These are phyloP conservation scores for Sebastiscus albofasciatus DNA, from an alignment of 2,797 vertebrate species.

Conservation along the genomic window DNA sequence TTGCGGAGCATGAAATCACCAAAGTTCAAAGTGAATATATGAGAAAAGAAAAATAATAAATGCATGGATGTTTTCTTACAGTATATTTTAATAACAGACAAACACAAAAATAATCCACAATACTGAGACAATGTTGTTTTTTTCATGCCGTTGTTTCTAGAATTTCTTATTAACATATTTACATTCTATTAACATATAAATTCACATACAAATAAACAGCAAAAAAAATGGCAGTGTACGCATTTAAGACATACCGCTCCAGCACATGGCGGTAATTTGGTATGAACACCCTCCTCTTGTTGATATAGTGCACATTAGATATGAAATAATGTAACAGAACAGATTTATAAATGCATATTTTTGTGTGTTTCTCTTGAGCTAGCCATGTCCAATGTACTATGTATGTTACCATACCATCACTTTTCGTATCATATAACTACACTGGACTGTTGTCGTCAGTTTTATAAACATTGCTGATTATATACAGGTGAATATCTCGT, in stretches of 20 bases:
- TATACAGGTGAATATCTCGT: neutral
- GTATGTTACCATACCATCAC: neutral
- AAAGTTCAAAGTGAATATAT: neutral
- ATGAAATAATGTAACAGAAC: conserved; percentile 29
- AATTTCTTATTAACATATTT: conserved; percentile 85
- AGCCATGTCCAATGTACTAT: conserved; percentile 36
- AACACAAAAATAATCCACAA: conserved; percentile 78
- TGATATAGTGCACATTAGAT: conserved; percentile 78
- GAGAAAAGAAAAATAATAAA: conserved; percentile 2
- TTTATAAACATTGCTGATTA: conserved; percentile 5
- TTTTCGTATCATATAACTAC: neutral
- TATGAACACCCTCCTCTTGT: conserved; percentile 63
- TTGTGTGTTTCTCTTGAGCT: conserved; percentile 29
- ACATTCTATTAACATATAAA: conserved; percentile 68
- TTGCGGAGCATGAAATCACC: neutral
- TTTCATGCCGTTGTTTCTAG: conserved; percentile 57
- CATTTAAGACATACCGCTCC: conserved; percentile 55
- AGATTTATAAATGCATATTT: conserved; percentile 43
- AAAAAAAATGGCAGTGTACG: conserved; percentile 69
- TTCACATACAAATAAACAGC: conserved; percentile 57
- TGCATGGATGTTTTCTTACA: conserved; percentile 27
- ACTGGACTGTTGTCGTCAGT: conserved; percentile 21
- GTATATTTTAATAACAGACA: conserved; percentile 76
- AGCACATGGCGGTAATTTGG: conserved; percentile 77
- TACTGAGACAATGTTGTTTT: conserved; percentile 56